Evolutionary conservation across 2,797 vertebrate genomes (phyloP), one percentile per base, ranked within the genome.

Genomic region (Dromococcyx pavoninus): DNA sequence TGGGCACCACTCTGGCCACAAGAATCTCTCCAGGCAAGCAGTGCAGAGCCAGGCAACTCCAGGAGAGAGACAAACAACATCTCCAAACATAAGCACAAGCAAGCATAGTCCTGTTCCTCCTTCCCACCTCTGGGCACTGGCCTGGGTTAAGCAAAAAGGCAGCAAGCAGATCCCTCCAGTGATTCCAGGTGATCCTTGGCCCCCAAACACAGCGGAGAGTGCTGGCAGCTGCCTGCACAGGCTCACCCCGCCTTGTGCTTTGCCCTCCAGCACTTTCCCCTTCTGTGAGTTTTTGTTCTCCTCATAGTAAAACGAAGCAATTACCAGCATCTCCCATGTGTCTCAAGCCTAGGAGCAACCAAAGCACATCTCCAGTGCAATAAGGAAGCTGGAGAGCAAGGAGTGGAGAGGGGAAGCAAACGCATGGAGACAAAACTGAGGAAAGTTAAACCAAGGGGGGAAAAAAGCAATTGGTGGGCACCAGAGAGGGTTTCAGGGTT

Each of bases 191-290:
- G 70, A 74, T 41, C 35, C 43, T 30, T 0, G 1, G 44, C 2
- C 43, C 35, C 46, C 43, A 11, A 22, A 48, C 9, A 6, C n/a
- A 23, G 37, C 2, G 1, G 51, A 19, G 11, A 76, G 33, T 0
- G 2, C 46, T 35, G 72, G 41, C 13, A 79, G 21, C 33, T 3
- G 4, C 46, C 2, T 3, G 33, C 58, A 25, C 43, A 33, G 19
- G 48, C 50, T 86, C 57, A 22, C 6, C 58, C 44, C 69, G 5
- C 43, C 28, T 16, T 8, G 27, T 6, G 48, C 48, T 85, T 28
- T 7, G 0, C 7, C 13, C n/a, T 11, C 7, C 0, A 0, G 37
- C 86, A n/a, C 53, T 9, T 57, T 54, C 18, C 12, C 22, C 50
- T 53, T 39, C 21, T 3, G 2, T 9, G 33, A 35, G 22, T 28